Base-by-base conservation (phyloP, 2,888 invertebrate genomes). In the Mongoloraphidia duomilia region DNA sequence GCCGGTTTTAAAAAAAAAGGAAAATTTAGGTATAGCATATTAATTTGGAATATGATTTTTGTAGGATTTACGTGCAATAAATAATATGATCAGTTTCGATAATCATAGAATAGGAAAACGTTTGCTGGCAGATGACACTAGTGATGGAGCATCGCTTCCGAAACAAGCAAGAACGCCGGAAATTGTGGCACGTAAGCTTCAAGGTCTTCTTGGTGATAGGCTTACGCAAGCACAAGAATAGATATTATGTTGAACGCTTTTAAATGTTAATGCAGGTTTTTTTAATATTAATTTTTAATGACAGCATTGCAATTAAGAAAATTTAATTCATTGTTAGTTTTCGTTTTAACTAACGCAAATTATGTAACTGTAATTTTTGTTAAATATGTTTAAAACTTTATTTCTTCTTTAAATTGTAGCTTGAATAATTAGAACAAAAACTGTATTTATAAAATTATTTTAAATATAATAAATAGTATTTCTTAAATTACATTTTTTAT, bases 141-240 rank as follows among this genome's bases (percentile, higher is more conserved):
- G 11, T 14, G 17, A 34, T 33, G 45, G 14, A 17, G 37, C 45
- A 17, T 14, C 37, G 11, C 37, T 38, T 10, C 26, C 26, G n/a
- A 35, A 37, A 45, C 26, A 35, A 11, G 17, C 45, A 26, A 13
- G 33, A 11, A 26, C 26, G 26, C 26, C 26, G 26, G 26, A 26
- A 26, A 34, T 33, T 43, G 71, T 73, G 35, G 72, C 74, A 49
- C 65, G 76, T 59, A 79, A 78, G 63, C 68, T 80, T 61, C 77
- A 77, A 60, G 74, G 75, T 1, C 68, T 80, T 53, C 69, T 79
- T 56, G 75, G 70, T 58, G 79, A 79, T 61, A 65, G 80, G 4
- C 71, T 74, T 60, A 74, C 72, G 51, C 72, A 66, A 53, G 60
- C 58, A 51, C 55, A 57, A 17, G 61, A 62, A 50, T 61, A 56